Evolutionary conservation across 2,797 vertebrate genomes (phyloP).

Genomic region (Coreius guichenoti): DNA sequence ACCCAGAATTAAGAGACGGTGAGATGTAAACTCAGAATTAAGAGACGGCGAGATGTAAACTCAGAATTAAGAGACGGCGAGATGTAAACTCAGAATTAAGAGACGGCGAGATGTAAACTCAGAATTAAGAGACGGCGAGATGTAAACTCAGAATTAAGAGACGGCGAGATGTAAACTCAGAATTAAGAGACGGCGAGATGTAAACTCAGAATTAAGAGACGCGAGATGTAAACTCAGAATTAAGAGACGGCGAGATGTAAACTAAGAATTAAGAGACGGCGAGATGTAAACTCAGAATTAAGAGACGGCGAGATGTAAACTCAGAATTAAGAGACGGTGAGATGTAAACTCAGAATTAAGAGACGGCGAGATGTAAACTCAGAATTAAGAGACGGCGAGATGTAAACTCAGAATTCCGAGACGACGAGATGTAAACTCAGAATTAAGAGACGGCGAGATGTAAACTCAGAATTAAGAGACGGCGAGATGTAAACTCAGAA

Average conservation of each 20-base stretch:
- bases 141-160: background rate
- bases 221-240: too few species aligned
- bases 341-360: background rate
- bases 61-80: fast-evolving
- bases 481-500: too few species aligned
- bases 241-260: fast-evolving
- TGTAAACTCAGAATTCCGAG: background rate
- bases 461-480: background rate
- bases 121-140: background rate
- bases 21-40: background rate
- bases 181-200: fast-evolving
- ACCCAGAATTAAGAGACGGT: fast-evolving
- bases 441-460: fast-evolving
- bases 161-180: background rate
- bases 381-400: too few species aligned
- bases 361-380: fast-evolving
- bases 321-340: fast-evolving
- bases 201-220: background rate
- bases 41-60: background rate
- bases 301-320: too few species aligned
- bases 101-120: background rate
- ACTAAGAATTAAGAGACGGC: background rate
- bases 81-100: background rate
- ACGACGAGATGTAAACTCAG: background rate
- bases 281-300: background rate